Conservation (phyloP, 2,113 vertebrate genomes). For the Monarcha castaneiventris region DNA sequence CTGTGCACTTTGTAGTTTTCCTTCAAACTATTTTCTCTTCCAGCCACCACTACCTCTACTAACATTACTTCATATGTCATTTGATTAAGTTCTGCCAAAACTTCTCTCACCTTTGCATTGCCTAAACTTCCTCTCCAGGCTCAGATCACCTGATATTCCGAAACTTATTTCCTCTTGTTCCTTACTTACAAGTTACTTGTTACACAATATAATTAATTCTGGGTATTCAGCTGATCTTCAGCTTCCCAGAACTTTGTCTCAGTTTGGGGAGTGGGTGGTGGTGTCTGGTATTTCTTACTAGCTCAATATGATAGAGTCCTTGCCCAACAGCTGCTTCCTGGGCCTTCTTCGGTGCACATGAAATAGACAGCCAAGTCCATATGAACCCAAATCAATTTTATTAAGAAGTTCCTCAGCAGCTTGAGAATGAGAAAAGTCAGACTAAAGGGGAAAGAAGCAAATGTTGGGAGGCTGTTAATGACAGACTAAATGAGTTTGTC, state of each 20-base stretch:
- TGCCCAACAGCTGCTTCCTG: neutral
- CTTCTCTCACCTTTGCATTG: neutral
- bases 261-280: neutral
- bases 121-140: neutral
- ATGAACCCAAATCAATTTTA: neutral
- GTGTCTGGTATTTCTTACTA: neutral
- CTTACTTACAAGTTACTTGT: neutral
- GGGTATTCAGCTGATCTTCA: neutral
- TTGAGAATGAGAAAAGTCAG: neutral
- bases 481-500: neutral
- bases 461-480: neutral
- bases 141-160: neutral
- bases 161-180: neutral
- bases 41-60: neutral
- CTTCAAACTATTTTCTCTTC: neutral
- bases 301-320: neutral
- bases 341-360: neutral
- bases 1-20: neutral
- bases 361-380: neutral
- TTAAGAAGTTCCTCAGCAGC: neutral
- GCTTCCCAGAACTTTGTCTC: neutral
- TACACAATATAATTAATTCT: neutral
- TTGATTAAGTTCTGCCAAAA: neutral
- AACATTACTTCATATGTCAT: neutral
- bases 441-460: neutral